A percentile compares a stretch with the other conserved stretches of the same genome.
phyloP scores from a whole-genome alignment of 2,888 invertebrate genomes.

The Scaptomyza tumidula region DNA sequence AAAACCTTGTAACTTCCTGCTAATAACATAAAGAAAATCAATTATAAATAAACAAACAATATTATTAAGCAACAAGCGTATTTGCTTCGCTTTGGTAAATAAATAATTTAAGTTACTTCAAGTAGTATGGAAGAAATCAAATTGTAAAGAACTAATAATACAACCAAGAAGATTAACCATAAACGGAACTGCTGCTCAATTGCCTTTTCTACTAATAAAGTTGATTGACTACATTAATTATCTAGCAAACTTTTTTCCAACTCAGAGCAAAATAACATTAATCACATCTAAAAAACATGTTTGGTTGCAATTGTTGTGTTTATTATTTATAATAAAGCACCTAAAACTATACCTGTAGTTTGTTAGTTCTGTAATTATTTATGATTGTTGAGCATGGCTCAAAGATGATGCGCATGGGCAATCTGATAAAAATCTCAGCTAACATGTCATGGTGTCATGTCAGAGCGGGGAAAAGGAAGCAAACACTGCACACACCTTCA shows the following conservation, averaged over 20 bases:
- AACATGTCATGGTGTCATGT: slow-evolving; percentile 49
- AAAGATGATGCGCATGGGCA: slow-evolving; percentile 38
- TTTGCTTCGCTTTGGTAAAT: not conserved
- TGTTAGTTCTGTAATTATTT: slow-evolving; percentile 45
- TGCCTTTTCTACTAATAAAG: too few relatives aligned
- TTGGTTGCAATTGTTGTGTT: not conserved
- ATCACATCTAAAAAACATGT: not conserved
- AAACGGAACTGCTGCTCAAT: too few relatives aligned
- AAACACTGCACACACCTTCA: slow-evolving; percentile 5
- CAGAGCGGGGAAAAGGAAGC: slow-evolving; percentile 2
- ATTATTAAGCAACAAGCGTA: not conserved
- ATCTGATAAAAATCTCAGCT: slow-evolving; percentile 45
- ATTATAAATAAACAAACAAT: slow-evolving; percentile 1
- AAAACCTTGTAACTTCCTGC: slow-evolving; percentile 25
- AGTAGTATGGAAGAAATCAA: not conserved
- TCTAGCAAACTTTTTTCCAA: not conserved
- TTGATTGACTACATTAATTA: not conserved
- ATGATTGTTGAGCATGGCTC: slow-evolving; percentile 24
- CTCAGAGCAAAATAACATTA: not conserved
- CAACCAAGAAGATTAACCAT: not conserved
- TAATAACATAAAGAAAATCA: not conserved
- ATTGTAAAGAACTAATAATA: too few relatives aligned
- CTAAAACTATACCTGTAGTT: slow-evolving; percentile 39
- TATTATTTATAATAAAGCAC: not conserved
- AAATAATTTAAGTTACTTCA: not conserved